Evolutionary conservation across 2,888 invertebrate genomes (phyloP).

Genomic region (Chromoteleia sp.): DNA sequence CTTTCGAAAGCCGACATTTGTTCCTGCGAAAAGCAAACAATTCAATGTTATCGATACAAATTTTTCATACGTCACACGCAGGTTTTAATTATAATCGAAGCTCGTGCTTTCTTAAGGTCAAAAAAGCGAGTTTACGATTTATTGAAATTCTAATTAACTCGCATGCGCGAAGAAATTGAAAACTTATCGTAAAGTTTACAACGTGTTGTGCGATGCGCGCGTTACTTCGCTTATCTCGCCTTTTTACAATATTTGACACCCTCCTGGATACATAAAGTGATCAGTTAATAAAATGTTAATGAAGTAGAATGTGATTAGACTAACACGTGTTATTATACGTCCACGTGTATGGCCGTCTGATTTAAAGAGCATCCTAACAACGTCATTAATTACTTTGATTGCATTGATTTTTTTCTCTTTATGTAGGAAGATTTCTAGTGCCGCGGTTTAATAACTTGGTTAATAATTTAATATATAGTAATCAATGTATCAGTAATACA

Average conservation of each 20-base stretch:
- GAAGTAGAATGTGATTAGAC: conserved; percentile 33
- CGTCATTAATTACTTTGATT: conserved; percentile 27
- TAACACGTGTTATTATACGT: conserved; percentile 15
- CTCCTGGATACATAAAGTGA: conserved; percentile 13
- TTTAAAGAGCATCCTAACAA: conserved; percentile 38
- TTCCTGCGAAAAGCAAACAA: conserved; percentile 86
- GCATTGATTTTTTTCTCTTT: conserved; percentile 1
- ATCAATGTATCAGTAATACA: too few species aligned
- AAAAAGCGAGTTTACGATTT: conserved; percentile 8
- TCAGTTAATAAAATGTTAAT: conserved; percentile 40
- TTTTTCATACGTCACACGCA: too few species aligned
- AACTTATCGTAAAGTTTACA: neutral
- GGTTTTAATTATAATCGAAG: too few species aligned
- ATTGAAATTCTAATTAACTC: neutral
- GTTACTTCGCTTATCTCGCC: conserved; percentile 8
- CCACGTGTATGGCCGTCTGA: conserved; percentile 16
- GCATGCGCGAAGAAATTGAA: conserved; percentile 6
- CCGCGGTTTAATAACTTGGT: neutral
- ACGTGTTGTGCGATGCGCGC: too few species aligned
- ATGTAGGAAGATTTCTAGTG: conserved; percentile 7
- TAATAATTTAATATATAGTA: conserved; percentile 16
- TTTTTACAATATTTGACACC: conserved; percentile 20
- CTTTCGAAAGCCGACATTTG: conserved; percentile 93
- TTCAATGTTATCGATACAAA: conserved; percentile 43
- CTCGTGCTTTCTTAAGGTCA: conserved; percentile 14